A percentile compares a stretch with the other conserved stretches of the same genome.
Evolutionary conservation across 2,797 vertebrate species (phyloP).

Genomic region (Protosalanx chinensis): DNA sequence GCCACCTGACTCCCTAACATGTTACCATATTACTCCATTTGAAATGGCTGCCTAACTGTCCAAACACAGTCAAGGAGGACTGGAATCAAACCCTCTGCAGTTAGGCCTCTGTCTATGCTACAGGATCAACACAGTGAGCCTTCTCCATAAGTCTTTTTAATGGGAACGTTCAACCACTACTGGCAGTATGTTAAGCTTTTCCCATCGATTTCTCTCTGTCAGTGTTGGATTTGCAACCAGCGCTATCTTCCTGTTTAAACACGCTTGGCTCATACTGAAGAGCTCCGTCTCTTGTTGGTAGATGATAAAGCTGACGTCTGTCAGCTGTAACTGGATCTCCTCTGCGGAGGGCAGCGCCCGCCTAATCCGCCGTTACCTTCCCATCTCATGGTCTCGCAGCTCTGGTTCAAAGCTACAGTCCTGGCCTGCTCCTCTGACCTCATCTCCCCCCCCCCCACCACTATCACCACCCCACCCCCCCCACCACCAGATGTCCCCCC

Average conservation of each 20-base stretch:
- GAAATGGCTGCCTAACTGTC: background rate
- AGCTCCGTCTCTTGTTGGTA: conserved; percentile 22
- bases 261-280: conserved; percentile 24
- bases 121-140: background rate
- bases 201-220: conserved; percentile 9
- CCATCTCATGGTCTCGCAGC: conserved; percentile 10
- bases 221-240: background rate
- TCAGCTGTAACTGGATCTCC: conserved; percentile 28
- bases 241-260: conserved; percentile 22
- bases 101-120: no score
- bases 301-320: conserved; percentile 28
- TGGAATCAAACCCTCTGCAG: no score
- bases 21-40: background rate
- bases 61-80: background rate
- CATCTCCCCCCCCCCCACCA: no score
- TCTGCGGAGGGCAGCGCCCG: conserved; percentile 6
- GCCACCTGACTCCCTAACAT: no score
- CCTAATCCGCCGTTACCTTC: conserved; percentile 26
- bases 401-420: background rate
- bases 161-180: background rate
- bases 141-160: background rate
- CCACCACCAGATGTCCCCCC: no score
- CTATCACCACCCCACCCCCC: no score
- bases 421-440: background rate
- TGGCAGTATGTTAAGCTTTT: background rate